Conservation (phyloP, 2,113 vertebrate genomes). For the Vombatus ursinus region DNA sequence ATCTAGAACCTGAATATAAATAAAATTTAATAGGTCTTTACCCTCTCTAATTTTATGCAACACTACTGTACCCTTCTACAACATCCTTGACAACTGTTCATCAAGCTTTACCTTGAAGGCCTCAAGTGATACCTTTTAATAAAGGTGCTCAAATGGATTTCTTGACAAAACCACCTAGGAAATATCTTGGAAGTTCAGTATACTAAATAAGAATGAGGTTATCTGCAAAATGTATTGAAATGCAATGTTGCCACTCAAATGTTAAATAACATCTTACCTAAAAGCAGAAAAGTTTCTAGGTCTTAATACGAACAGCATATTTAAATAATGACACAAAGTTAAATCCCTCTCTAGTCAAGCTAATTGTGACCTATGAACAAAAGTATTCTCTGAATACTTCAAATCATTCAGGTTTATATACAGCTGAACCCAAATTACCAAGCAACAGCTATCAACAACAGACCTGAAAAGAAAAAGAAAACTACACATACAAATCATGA, state of each 20-base stretch:
- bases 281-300: neutral
- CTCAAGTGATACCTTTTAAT: neutral
- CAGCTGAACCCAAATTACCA: slow-evolving; percentile 4
- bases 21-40: neutral
- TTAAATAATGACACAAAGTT: neutral
- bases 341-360: slow-evolving; percentile 23
- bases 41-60: neutral
- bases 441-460: slow-evolving; percentile 31
- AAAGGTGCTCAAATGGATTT: neutral
- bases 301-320: neutral
- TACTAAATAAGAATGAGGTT: slow-evolving; percentile 24
- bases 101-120: no score
- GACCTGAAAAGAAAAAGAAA: slow-evolving; percentile 28
- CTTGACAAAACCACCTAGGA: neutral
- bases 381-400: slow-evolving; percentile 22
- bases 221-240: neutral
- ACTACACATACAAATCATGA: neutral
- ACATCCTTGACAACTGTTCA: no score
- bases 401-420: slow-evolving; percentile 29
- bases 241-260: neutral
- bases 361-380: slow-evolving; percentile 26
- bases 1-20: neutral
- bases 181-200: slow-evolving; percentile 13
- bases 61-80: neutral
- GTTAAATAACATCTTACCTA: neutral